Percentiles rank a stretch among this genome's conserved stretches.
phyloP scores from a whole-genome alignment of 2,888 invertebrate genomes.

The Epistrophella euchroma region DNA sequence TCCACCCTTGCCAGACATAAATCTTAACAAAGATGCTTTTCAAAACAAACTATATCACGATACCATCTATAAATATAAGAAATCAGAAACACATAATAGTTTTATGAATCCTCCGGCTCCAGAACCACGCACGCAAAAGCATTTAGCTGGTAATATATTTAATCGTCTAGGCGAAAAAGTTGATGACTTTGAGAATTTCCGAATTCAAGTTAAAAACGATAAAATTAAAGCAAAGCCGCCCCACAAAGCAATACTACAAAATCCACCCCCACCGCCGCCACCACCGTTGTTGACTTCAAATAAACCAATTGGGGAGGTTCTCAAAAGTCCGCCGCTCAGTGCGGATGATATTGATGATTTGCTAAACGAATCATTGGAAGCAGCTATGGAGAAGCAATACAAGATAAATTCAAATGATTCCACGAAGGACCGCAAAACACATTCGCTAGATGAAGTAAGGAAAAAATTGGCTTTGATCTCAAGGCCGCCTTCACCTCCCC shows the following conservation, averaged over 20 bases:
- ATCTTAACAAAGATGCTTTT: slow-evolving; percentile 16
- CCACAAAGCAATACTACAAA: neutral
- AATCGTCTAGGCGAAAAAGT: slow-evolving; percentile 77
- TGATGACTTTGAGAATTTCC: slow-evolving; percentile 66
- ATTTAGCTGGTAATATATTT: slow-evolving; percentile 49
- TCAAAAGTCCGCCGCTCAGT: slow-evolving; percentile 80
- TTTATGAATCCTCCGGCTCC: slow-evolving; percentile 55
- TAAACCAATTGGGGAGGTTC: slow-evolving; percentile 78
- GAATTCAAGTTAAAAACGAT: slow-evolving; percentile 75
- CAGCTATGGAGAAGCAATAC: slow-evolving; percentile 58
- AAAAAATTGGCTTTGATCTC: slow-evolving; percentile 78
- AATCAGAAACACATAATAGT: slow-evolving; percentile 42
- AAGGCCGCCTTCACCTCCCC: slow-evolving; percentile 49
- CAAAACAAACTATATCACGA: slow-evolving; percentile 66
- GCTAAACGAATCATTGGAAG: slow-evolving; percentile 77
- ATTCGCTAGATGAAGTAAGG: slow-evolving; percentile 77
- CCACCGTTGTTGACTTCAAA: slow-evolving; percentile 11
- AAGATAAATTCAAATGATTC: neutral
- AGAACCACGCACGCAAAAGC: neutral
- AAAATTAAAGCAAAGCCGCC: slow-evolving; percentile 41
- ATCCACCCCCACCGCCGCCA: neutral
- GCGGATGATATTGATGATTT: slow-evolving; percentile 79
- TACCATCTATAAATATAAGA: slow-evolving; percentile 74
- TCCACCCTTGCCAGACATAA: slow-evolving; percentile 19
- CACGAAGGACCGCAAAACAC: neutral